phyloP scores from a whole-genome alignment of 2,113 vertebrate genomes.

The Microtus pennsylvanicus region DNA sequence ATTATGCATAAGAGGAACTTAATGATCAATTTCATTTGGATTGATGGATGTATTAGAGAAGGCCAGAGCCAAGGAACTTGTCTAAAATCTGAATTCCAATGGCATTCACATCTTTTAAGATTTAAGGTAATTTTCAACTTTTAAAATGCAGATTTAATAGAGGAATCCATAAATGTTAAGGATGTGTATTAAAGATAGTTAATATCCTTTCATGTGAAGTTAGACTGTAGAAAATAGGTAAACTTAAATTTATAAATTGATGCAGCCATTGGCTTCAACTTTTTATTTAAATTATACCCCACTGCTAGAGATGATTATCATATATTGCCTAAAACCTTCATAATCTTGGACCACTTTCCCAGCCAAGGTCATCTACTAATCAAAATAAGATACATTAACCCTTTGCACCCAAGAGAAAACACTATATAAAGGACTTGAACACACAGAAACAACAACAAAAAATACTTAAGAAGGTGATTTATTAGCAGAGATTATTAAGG shows the following conservation, averaged over 20 bases:
- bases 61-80: not conserved
- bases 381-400: not conserved
- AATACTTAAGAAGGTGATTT: not conserved
- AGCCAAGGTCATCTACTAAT: not conserved
- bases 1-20: not conserved
- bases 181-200: not conserved
- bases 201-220: not conserved
- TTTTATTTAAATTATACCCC: not conserved
- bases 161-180: not conserved
- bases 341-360: not conserved
- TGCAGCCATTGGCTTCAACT: not conserved
- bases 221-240: not conserved
- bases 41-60: not conserved
- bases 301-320: not conserved
- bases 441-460: not conserved
- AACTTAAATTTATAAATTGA: not conserved
- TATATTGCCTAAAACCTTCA: not conserved
- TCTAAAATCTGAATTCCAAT: not conserved
- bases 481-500: constrained; percentile 6
- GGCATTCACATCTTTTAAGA: not conserved
- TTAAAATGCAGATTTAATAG: not conserved
- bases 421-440: not conserved
- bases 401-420: not conserved
- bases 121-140: not conserved
- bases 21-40: not conserved